Percentiles rank a stretch among this genome's conserved stretches.
These are phyloP conservation scores for Eupithecia insigniata DNA, from an alignment of 2,888 invertebrate species.

Conservation along the genomic window DNA sequence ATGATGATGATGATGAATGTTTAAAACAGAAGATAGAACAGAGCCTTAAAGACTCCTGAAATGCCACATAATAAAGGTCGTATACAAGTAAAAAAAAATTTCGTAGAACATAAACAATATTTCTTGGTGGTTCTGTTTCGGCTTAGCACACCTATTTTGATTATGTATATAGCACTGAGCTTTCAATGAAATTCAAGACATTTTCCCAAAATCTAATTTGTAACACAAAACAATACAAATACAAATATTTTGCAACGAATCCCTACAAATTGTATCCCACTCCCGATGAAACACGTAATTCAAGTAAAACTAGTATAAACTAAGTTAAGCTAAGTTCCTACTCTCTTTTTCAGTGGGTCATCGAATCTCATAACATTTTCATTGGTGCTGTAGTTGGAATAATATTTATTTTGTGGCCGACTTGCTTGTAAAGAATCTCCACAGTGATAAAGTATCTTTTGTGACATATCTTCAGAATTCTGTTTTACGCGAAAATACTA, in stretches of 20 bases:
- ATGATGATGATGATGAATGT: too few species aligned
- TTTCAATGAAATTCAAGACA: neutral
- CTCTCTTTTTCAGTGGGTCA: neutral
- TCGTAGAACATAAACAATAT: neutral
- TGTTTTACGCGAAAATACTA: neutral
- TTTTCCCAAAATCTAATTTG: neutral
- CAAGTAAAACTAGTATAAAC: neutral
- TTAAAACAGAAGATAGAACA: too few species aligned
- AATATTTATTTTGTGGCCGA: neutral
- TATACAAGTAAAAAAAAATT: too few species aligned
- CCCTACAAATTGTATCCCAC: neutral
- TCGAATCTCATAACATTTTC: neutral
- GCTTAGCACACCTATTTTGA: neutral
- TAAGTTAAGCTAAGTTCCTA: neutral
- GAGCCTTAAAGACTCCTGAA: too few species aligned
- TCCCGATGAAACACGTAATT: neutral
- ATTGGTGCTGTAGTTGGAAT: neutral
- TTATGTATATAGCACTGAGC: neutral
- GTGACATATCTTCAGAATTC: neutral
- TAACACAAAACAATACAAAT: neutral
- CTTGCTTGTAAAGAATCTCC: neutral
- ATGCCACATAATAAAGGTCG: too few species aligned
- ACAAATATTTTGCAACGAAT: neutral
- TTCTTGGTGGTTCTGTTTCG: neutral
- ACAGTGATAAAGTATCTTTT: neutral